Evolutionary conservation across 2,888 invertebrate species (phyloP).

Genomic region (Mythimna impura): DNA sequence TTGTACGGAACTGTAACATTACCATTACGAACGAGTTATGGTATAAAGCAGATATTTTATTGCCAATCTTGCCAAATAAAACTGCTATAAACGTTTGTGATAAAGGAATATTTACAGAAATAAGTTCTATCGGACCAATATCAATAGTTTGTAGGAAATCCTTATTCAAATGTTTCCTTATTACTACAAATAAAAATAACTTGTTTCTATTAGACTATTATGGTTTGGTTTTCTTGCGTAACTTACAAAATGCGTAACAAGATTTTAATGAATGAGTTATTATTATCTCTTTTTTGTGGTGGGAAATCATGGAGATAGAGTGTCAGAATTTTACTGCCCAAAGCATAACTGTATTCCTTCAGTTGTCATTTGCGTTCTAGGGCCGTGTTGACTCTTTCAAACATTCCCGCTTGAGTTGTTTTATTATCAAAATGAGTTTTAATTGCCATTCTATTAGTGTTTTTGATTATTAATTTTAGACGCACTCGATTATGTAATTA

Average conservation of each 20-base stretch:
- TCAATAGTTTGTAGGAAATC: slow-evolving; percentile 51
- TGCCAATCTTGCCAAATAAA: slow-evolving; percentile 70
- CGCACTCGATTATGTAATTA: neutral
- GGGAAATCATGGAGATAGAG: too few species aligned
- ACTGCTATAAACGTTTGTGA: slow-evolving; percentile 62
- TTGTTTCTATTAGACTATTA: slow-evolving; percentile 37
- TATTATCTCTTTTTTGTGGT: neutral
- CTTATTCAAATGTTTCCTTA: slow-evolving; percentile 50
- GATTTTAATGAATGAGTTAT: slow-evolving; percentile 18
- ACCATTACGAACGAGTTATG: slow-evolving; percentile 69
- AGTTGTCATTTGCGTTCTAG: too few species aligned
- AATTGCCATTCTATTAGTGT: slow-evolving; percentile 8
- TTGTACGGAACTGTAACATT: slow-evolving; percentile 64
- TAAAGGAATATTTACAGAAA: slow-evolving; percentile 59
- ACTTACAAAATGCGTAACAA: slow-evolving; percentile 1
- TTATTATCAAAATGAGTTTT: neutral
- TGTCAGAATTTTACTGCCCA: too few species aligned
- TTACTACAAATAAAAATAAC: slow-evolving; percentile 41
- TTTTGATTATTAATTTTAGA: neutral
- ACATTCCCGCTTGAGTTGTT: too few species aligned
- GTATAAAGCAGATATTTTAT: slow-evolving; percentile 72
- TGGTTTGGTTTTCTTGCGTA: neutral
- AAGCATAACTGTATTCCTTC: too few species aligned
- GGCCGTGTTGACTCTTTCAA: too few species aligned
- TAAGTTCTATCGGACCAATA: slow-evolving; percentile 41